Base-by-base conservation (phyloP, 2,113 vertebrate species). In the Jacana jacana region DNA sequence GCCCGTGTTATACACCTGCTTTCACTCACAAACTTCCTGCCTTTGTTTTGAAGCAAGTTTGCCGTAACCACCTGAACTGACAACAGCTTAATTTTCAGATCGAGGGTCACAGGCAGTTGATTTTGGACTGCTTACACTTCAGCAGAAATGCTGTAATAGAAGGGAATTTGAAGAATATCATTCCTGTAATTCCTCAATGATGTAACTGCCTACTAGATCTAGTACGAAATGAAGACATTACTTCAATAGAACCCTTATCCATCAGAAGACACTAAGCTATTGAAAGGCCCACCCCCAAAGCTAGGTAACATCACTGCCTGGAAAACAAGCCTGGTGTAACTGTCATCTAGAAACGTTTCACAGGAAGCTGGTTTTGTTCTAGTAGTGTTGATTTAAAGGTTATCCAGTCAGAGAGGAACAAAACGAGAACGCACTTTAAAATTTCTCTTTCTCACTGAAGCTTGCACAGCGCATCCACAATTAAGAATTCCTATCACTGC, bases 401-500 rank as follows among this genome's bases (percentile, higher is more conserved):
- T 97, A 97, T 77, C 69, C 94, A 89, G 81, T 96, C 95, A 97
- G 94, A 37, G 31, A 97, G 63, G 73, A 84, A 92, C 54, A 95
- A 94, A 93, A 94, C 58, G 54, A 97, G 83, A 97, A 97, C 66
- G 95, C 75, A 88, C 93, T 96, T 97, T 66, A 88, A 96, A 97
- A 97, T 96, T 95, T 97, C 81, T 94, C 71, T 84, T 95, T 95
- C 85, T 95, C 72, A 82, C 39, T 81, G 88, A 93, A 97, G 85
- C 85, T 91, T 91, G 91, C 51, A 55, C 96, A 98, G 87, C 79
- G 84, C 87, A 95, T 87, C 95, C 93, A 94, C 97, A 98, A 98
- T 98, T 98, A 98, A 97, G 93, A 97, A 98, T 98, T 98, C 98
- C 97, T 96, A 96, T 98, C 98, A 97, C 97, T 97, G 97, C 94